Percentiles rank a stretch among this genome's conserved stretches.
These are phyloP conservation scores for Cyclargus thomasi DNA, from an alignment of 1,140 invertebrate genomes.

Conservation along the genomic window DNA sequence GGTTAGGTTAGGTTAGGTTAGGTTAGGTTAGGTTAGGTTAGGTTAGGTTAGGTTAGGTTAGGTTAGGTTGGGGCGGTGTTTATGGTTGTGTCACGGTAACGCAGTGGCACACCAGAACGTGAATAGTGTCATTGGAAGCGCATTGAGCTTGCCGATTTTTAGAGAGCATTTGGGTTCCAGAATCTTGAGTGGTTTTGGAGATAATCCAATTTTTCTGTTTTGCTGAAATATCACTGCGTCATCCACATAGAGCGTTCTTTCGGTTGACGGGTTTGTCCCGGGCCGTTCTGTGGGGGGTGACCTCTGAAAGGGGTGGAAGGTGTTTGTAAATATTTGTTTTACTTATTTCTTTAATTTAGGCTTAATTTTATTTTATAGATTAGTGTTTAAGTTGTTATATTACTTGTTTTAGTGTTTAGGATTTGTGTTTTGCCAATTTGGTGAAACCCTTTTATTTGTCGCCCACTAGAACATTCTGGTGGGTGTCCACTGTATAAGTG, in stretches of 20 bases:
- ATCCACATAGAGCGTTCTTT: too few species aligned
- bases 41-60: slow-evolving; percentile 32
- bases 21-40: slow-evolving; percentile 31
- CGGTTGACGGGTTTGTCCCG: too few species aligned
- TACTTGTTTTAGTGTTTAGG: neutral
- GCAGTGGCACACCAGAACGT: too few species aligned
- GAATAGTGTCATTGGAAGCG: too few species aligned
- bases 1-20: slow-evolving; percentile 23
- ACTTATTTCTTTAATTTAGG: neutral
- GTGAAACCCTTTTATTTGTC: neutral
- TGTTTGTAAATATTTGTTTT: neutral
- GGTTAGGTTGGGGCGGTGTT: slow-evolving; percentile 22
- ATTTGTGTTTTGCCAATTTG: neutral
- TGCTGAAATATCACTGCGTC: too few species aligned
- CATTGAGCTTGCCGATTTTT: neutral
- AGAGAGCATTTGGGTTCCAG: too few species aligned
- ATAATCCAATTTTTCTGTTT: too few species aligned
- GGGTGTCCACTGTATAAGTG: neutral
- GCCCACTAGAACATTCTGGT: neutral
- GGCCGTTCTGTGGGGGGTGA: too few species aligned
- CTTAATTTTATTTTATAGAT: neutral
- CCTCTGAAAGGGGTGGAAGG: too few species aligned
- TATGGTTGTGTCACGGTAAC: too few species aligned
- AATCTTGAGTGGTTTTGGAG: too few species aligned
- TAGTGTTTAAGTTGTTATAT: neutral